These are phyloP conservation scores for Lethrus apterus DNA, from an alignment of 1,140 invertebrate genomes.

Conservation along the genomic window DNA sequence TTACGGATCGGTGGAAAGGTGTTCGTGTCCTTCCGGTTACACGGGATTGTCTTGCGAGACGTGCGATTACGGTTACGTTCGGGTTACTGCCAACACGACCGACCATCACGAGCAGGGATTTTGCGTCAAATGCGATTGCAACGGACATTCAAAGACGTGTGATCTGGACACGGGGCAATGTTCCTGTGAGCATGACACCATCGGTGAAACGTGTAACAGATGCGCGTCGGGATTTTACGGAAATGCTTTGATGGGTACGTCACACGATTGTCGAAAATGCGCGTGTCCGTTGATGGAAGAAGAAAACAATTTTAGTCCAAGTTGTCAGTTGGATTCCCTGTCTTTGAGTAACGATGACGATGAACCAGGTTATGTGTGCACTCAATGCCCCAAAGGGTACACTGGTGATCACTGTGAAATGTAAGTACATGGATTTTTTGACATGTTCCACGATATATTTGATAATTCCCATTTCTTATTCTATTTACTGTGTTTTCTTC, in stretches of 20 bases:
- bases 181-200: constrained; percentile 60
- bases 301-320: constrained; percentile 83
- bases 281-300: constrained; percentile 71
- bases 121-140: constrained; percentile 84
- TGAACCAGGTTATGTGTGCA: constrained; percentile 70
- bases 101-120: constrained; percentile 44
- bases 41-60: constrained; percentile 75
- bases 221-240: constrained; percentile 90
- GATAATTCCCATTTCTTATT: too few relatives aligned
- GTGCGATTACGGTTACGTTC: constrained; percentile 79
- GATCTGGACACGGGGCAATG: constrained; percentile 73
- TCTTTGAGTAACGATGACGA: constrained; percentile 37
- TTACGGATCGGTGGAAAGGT: constrained; percentile 51
- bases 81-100: constrained; percentile 55
- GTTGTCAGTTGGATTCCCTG: constrained; percentile 61
- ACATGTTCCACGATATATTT: too few relatives aligned
- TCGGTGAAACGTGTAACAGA: constrained; percentile 68
- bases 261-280: constrained; percentile 76
- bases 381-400: constrained; percentile 83
- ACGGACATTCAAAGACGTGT: constrained; percentile 79
- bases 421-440: constrained; percentile 48
- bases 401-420: constrained; percentile 87
- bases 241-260: constrained; percentile 66
- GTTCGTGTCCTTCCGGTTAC: constrained; percentile 60
- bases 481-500: too few relatives aligned